Evolutionary conservation across 2,888 invertebrate species (phyloP).

Genomic region (Thera britannica): DNA sequence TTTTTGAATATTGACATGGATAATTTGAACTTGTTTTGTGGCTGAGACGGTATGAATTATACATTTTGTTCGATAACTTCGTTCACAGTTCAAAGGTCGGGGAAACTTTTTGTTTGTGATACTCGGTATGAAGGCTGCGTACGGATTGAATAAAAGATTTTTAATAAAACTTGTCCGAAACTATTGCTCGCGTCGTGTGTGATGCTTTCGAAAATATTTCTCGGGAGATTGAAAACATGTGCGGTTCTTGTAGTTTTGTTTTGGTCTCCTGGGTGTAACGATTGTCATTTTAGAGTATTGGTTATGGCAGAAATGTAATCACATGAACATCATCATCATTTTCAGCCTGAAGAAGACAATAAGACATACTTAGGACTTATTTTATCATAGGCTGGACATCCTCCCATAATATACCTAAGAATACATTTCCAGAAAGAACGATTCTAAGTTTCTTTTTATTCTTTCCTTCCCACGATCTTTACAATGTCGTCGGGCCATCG

Average conservation of each 20-base stretch:
- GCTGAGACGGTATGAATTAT: constrained; percentile 41
- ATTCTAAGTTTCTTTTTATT: too few relatives aligned
- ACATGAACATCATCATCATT: too few relatives aligned
- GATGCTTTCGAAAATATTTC: constrained; percentile 13
- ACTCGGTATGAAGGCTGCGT: constrained; percentile 23
- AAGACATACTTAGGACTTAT: too few relatives aligned
- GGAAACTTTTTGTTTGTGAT: constrained; percentile 25
- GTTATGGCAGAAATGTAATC: too few relatives aligned
- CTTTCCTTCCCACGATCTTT: too few relatives aligned
- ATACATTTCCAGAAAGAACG: too few relatives aligned
- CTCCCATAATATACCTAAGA: too few relatives aligned
- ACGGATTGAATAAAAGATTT: constrained; percentile 33
- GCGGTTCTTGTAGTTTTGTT: neutral
- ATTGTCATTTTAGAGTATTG: neutral
- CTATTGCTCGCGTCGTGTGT: constrained; percentile 12
- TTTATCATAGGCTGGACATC: too few relatives aligned
- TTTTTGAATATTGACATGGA: constrained; percentile 55
- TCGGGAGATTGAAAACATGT: constrained; percentile 12
- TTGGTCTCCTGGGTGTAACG: neutral
- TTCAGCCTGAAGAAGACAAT: too few relatives aligned
- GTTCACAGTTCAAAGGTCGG: constrained; percentile 28
- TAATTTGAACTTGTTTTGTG: constrained; percentile 54
- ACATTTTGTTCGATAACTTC: constrained; percentile 36
- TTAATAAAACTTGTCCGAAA: constrained; percentile 30
- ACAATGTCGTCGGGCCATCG: too few relatives aligned